Percentiles rank a stretch among this genome's conserved stretches.
phyloP scores from a whole-genome alignment of 2,797 vertebrate species.

The Buphagus erythrorhynchus region DNA sequence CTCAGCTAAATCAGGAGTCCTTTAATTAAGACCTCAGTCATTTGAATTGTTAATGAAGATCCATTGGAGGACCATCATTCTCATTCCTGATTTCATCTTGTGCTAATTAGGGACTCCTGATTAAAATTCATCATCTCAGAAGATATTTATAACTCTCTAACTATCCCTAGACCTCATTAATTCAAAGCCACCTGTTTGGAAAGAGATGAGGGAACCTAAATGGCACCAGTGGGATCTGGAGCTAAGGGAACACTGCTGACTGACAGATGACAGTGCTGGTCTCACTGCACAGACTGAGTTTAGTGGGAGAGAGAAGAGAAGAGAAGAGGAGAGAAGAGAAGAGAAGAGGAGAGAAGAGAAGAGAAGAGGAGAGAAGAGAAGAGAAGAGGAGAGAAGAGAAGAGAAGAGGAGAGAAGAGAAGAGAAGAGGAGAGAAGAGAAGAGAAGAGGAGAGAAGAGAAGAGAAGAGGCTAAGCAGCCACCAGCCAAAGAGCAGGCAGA shows the following conservation, averaged over 20 bases:
- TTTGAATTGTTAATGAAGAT: conserved; percentile 66
- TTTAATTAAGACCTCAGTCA: conserved; percentile 63
- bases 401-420: too few relatives aligned
- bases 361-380: too few relatives aligned
- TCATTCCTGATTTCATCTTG: conserved; percentile 49
- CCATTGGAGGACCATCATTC: conserved; percentile 23
- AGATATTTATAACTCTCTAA: conserved; percentile 51
- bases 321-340: neutral
- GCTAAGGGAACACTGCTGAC: neutral
- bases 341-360: too few relatives aligned
- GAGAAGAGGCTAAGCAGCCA: neutral
- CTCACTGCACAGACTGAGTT: neutral
- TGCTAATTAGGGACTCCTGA: conserved; percentile 34
- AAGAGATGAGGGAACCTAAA: neutral
- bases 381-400: too few relatives aligned
- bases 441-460: neutral
- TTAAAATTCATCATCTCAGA: conserved; percentile 59
- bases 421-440: neutral
- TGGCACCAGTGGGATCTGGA: neutral
- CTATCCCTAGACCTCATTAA: conserved; percentile 20
- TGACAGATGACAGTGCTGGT: neutral
- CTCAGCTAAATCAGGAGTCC: conserved; percentile 9
- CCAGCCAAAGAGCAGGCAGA: neutral
- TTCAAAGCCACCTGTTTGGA: conserved; percentile 19
- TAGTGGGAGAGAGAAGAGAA: neutral